Percentiles rank a stretch among this genome's conserved stretches.
Evolutionary conservation across 1,140 invertebrate species (phyloP).

Genomic region (Mizuhopecten yessoensis): DNA sequence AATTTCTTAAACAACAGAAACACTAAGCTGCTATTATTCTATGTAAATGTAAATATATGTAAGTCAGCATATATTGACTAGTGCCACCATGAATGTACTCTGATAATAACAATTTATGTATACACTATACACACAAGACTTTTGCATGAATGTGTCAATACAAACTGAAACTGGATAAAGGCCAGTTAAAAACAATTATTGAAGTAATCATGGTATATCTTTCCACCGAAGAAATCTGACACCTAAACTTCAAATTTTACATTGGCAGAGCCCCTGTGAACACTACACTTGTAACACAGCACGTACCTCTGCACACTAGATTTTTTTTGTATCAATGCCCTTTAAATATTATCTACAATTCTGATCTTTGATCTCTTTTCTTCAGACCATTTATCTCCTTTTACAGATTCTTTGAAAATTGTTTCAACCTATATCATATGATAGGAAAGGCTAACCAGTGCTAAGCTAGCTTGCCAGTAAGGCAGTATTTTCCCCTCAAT

Average conservation of each 20-base stretch:
- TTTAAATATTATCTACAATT: conserved; percentile 1
- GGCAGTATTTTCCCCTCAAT: too few species aligned
- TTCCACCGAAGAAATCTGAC: neutral
- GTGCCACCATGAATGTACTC: neutral
- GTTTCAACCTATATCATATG: neutral
- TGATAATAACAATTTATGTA: neutral
- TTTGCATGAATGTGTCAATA: conserved; percentile 34
- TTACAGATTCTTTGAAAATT: neutral
- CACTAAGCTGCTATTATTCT: neutral
- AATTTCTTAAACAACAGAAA: neutral
- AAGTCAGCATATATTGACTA: conserved; percentile 24
- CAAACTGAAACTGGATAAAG: conserved; percentile 1
- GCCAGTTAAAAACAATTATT: conserved; percentile 39
- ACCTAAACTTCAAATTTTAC: neutral
- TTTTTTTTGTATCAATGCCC: conserved; percentile 2
- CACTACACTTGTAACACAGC: neutral
- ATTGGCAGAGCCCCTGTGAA: conserved; percentile 14
- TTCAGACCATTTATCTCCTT: conserved; percentile 13
- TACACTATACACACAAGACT: neutral
- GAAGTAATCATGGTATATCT: neutral
- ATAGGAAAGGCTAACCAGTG: too few species aligned
- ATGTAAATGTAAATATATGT: conserved; percentile 5
- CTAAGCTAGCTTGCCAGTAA: too few species aligned
- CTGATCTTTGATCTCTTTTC: neutral
- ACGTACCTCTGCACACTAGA: neutral